phyloP scores from a whole-genome alignment of 53 echinoderm and acorn worm genomes.

The Astropecten irregularis region DNA sequence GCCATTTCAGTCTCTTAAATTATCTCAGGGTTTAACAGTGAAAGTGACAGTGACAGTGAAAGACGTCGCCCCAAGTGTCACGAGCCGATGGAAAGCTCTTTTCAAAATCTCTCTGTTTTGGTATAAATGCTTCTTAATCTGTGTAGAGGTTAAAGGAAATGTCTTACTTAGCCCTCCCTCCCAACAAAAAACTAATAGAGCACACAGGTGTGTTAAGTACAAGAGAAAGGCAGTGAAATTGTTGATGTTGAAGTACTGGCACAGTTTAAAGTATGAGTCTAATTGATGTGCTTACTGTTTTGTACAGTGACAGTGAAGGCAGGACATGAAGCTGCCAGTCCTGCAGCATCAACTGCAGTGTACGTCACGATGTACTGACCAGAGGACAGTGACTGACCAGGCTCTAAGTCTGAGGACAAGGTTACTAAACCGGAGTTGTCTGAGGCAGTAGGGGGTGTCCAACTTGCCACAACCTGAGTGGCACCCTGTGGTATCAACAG shows the following conservation, averaged over 20 bases:
- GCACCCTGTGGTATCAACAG: slow-evolving; percentile 19
- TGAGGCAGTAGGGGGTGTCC: slow-evolving; percentile 27
- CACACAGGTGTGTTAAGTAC: too few relatives aligned
- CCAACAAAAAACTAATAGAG: too few relatives aligned
- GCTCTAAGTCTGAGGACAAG: neutral
- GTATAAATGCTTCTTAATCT: too few relatives aligned
- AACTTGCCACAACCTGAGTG: neutral
- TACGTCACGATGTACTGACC: slow-evolving; percentile 46
- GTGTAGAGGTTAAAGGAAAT: too few relatives aligned
- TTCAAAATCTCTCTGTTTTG: too few relatives aligned
- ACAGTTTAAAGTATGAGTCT: neutral
- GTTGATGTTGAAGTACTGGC: neutral
- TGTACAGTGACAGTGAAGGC: slow-evolving; percentile 46
- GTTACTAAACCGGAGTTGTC: slow-evolving; percentile 12
- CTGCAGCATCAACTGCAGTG: slow-evolving; percentile 25
- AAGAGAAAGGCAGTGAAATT: neutral
- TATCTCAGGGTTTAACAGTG: too few relatives aligned
- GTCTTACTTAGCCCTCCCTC: too few relatives aligned
- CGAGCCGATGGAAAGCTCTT: too few relatives aligned
- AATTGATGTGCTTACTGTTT: neutral
- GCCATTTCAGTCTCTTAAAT: too few relatives aligned
- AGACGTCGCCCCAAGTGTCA: too few relatives aligned
- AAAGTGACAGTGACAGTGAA: too few relatives aligned
- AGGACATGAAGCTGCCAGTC: slow-evolving; percentile 47
- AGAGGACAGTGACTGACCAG: slow-evolving; percentile 20